Evolutionary conservation across 2,797 vertebrate genomes (phyloP).

Genomic region (Acanthurus tractus): DNA sequence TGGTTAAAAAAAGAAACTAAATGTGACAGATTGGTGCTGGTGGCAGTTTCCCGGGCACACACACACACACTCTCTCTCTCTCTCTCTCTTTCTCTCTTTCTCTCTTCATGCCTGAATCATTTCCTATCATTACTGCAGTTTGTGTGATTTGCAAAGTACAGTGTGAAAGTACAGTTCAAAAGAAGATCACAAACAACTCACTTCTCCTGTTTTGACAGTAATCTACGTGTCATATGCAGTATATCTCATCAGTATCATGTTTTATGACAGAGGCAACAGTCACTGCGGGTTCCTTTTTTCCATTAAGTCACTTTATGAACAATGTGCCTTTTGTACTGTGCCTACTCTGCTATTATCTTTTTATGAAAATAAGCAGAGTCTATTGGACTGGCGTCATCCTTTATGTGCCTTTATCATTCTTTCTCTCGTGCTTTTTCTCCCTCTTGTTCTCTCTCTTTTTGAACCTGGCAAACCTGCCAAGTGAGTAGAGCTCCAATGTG

Average conservation of each 20-base stretch:
- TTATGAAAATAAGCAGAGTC: slow-evolving; percentile 77
- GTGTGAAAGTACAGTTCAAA: slow-evolving; percentile 62
- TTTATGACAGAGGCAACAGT: slow-evolving; percentile 68
- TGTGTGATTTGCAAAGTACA: slow-evolving; percentile 59
- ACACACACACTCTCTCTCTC: background rate
- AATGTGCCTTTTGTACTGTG: slow-evolving; percentile 73
- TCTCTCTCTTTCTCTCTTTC: slow-evolving; percentile 8
- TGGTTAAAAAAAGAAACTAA: slow-evolving; percentile 75
- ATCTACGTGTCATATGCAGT: slow-evolving; percentile 50
- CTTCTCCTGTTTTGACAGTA: slow-evolving; percentile 70
- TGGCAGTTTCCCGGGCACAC: slow-evolving; percentile 61
- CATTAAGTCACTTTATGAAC: slow-evolving; percentile 70
- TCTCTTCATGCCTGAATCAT: slow-evolving; percentile 59
- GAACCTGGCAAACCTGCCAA: slow-evolving; percentile 72
- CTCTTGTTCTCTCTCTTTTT: slow-evolving; percentile 35
- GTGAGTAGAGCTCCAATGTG: slow-evolving; percentile 69
- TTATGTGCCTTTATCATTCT: slow-evolving; percentile 69
- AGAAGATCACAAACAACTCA: slow-evolving; percentile 57
- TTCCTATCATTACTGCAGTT: slow-evolving; percentile 57
- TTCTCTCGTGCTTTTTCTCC: slow-evolving; percentile 35
- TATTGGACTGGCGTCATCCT: slow-evolving; percentile 70
- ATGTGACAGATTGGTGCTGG: slow-evolving; percentile 70
- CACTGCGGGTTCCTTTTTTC: slow-evolving; percentile 68
- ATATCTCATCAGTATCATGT: slow-evolving; percentile 63
- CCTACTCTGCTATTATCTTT: slow-evolving; percentile 71